phyloP scores from a whole-genome alignment of 2,888 invertebrate species.

The Portevinia maculata region DNA sequence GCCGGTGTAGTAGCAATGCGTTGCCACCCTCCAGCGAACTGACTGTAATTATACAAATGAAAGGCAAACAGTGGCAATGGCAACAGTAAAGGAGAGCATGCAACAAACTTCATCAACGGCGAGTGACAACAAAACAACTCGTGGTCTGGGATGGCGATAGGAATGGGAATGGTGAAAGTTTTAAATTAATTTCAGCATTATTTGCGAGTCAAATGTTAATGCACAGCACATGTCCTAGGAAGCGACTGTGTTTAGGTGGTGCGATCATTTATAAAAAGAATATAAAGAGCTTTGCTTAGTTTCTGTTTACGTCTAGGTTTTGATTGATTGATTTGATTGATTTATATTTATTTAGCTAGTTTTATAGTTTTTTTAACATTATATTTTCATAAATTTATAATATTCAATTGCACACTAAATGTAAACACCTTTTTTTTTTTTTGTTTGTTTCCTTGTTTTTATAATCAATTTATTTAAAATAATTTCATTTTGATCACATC shows the following conservation, averaged over 20 bases:
- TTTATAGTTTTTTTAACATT: too few species aligned
- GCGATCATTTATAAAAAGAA: slow-evolving; percentile 38
- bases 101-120: slow-evolving; percentile 66
- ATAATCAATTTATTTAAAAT: too few species aligned
- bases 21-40: slow-evolving; percentile 10
- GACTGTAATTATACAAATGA: slow-evolving; percentile 72
- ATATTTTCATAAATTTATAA: too few species aligned
- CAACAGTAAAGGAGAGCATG: slow-evolving; percentile 60
- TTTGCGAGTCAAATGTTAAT: slow-evolving; percentile 46
- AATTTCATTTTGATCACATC: too few species aligned
- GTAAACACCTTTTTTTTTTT: too few species aligned
- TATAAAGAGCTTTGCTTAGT: slow-evolving; percentile 6
- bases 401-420: too few species aligned
- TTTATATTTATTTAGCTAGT: too few species aligned
- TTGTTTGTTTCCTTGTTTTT: too few species aligned
- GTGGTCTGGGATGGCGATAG: not conserved
- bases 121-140: slow-evolving; percentile 32
- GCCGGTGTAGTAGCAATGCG: not conserved
- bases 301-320: slow-evolving; percentile 39
- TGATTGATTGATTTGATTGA: too few species aligned
- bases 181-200: slow-evolving; percentile 68
- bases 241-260: not conserved
- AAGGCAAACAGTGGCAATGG: slow-evolving; percentile 61
- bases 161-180: slow-evolving; percentile 35
- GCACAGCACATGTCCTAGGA: slow-evolving; percentile 46